Evolutionary conservation across 2,797 vertebrate genomes (phyloP), one percentile per base, ranked within the genome.

Genomic region (Ctenopoma kingsleyae): DNA sequence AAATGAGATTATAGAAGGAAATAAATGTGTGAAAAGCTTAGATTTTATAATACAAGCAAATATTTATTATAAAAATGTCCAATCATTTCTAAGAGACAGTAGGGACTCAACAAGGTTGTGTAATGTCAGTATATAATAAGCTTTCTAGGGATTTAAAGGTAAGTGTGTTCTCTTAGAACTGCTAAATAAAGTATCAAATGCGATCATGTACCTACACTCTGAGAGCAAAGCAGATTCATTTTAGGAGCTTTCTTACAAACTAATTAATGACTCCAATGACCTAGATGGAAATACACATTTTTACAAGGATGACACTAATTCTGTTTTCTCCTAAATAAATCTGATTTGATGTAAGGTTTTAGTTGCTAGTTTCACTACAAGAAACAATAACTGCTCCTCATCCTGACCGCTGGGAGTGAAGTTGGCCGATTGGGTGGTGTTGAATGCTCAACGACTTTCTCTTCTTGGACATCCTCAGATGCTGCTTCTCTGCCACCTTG

Each of bases 331-430:
- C 22, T 9, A 17, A 25, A 51, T 7, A 25, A 30, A 51, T 17
- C 13, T 4, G 6, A 30, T 8, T 41, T 1, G 1, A 38, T 35
- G 23, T 1, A 65, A 20, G 5, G 15, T 7, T 57, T 11, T 16
- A 20, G 2, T 23, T 30, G 61, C 20, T 19, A n/a, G 2, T 23
- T 30, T 67, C 20, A 32, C 6, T 41, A 1, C 36, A 12, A 57
- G 10, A 2, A 32, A 12, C 10, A 20, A 46, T 12, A 30, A 51
- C 51, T 66, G 7, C 63, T 19, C 0, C 0, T n/a, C 8, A 59
- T 66, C 32, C 87, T 82, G 41, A 93, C 94, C 81, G 62, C 67
- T 27, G 91, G 91, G n/a, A 93, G 90, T 0, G 89, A 91, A 15
- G 85, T 92, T 40, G 89, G 91, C 9, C 86, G 79, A 35, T 63